phyloP scores from a whole-genome alignment of 2,888 invertebrate species.

The Melinaea menophilus region DNA sequence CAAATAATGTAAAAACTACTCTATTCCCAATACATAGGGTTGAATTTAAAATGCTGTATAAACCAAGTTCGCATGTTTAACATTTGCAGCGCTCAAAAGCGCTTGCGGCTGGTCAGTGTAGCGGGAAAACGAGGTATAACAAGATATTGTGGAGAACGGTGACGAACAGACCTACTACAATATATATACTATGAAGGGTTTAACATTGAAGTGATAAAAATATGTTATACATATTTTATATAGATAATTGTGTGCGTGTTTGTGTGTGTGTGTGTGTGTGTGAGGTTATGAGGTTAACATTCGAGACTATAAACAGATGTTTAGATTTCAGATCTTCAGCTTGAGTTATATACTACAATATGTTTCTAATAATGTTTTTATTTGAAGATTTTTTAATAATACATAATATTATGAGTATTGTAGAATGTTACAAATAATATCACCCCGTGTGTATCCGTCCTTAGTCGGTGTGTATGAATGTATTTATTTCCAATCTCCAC shows the following conservation, averaged over 20 bases:
- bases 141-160: conserved; percentile 54
- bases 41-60: conserved; percentile 11
- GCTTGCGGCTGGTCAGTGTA: conserved; percentile 47
- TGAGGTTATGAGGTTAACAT: too few species aligned
- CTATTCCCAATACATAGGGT: conserved; percentile 1
- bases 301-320: too few species aligned
- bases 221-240: too few species aligned
- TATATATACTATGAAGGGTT: not conserved
- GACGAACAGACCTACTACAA: not conserved
- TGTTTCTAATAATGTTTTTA: too few species aligned
- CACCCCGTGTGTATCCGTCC: conserved; percentile 9
- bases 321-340: too few species aligned
- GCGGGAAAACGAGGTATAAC: conserved; percentile 71
- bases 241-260: too few species aligned
- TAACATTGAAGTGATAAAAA: too few species aligned
- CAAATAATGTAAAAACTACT: conserved; percentile 12
- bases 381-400: too few species aligned
- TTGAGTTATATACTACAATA: too few species aligned
- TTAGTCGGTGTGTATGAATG: not conserved
- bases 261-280: too few species aligned
- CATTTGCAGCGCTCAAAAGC: conserved; percentile 9
- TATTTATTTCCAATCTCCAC: conserved; percentile 24
- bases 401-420: too few species aligned
- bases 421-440: not conserved
- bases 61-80: conserved; percentile 14